Evolutionary conservation across 2,888 invertebrate genomes (phyloP), one percentile per base, ranked within the genome.

Genomic region (Conus canariensis): DNA sequence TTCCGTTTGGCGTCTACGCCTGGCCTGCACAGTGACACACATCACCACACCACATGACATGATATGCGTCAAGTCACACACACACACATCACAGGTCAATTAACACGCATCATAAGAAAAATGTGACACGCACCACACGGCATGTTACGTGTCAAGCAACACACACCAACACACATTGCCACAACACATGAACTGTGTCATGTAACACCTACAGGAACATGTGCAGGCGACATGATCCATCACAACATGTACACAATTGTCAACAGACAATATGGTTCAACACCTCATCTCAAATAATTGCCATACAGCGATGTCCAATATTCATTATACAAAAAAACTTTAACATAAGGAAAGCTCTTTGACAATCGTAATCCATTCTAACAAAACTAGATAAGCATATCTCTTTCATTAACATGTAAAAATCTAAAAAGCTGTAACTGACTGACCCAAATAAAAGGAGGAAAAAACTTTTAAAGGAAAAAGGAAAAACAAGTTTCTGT

Each of bases 1-100:
- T 96, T 98, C 98, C 97, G 98, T 98, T 96, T 93, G 92, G n/a
- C 92, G 90, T n/a, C 92, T 92, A 67, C 90, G 90, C 14, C 93
- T 89, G 58, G 92, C 94, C 93, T 94, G 90, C 60, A 92, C 91
- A 77, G 14, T 59, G 67, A 87, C 87, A 87, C 58, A 85, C 83
- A 74, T 30, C 58, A 87, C 87, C 74, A 87, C 70, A 74, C 74
- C 70, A 87, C 87, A 45, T 77, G n/a, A 87, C 70, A 87, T 12
- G 22, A 87, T 9, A 45, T 70, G 19, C 56, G 30, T 74, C 6
- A 87, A 22, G n/a, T 74, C 1, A 58, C 74, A 87, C 70, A 58
- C 74, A 87, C 70, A 74, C 86, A 45, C n/a, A 25, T 70, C 19
- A 77, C 77, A 77, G 10, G 56, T 56, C 56, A 45, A 19, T 56